Evolutionary conservation across 2,888 invertebrate genomes (phyloP).

Genomic region (Bhutanitis thaidina): DNA sequence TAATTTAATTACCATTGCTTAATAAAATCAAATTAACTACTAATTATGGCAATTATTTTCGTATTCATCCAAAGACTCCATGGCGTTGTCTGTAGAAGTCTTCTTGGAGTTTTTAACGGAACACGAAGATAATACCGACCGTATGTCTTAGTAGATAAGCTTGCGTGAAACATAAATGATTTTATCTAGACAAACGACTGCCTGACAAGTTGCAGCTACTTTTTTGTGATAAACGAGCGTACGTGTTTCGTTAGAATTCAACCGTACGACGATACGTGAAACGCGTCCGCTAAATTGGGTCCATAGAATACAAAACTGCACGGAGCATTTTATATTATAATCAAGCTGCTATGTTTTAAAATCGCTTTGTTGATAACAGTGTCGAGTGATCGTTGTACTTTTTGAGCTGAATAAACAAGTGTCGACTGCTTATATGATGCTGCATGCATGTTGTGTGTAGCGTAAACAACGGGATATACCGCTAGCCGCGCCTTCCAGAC

Average conservation of each 20-base stretch:
- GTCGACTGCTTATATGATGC: conserved; percentile 1
- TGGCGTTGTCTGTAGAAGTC: too few species aligned
- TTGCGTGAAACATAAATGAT: conserved; percentile 15
- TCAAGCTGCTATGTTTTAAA: not conserved
- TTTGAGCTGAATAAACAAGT: conserved; percentile 4
- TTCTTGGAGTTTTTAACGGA: not conserved
- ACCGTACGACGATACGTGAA: not conserved
- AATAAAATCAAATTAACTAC: too few species aligned
- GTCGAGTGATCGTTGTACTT: conserved; percentile 8
- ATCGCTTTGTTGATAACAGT: conserved; percentile 1
- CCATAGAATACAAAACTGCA: not conserved
- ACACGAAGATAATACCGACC: conserved; percentile 10
- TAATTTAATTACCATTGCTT: too few species aligned
- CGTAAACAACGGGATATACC: conserved; percentile 57
- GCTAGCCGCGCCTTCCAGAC: conserved; percentile 43
- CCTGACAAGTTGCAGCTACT: conserved; percentile 12
- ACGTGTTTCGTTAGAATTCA: conserved; percentile 5
- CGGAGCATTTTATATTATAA: not conserved
- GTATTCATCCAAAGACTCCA: too few species aligned
- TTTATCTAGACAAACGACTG: conserved; percentile 20
- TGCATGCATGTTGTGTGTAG: conserved; percentile 28
- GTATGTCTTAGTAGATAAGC: conserved; percentile 17
- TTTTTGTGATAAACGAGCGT: conserved; percentile 10
- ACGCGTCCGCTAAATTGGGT: conserved; percentile 3
- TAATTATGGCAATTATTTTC: too few species aligned